Conservation (phyloP, 2,888 invertebrate species). For the Crioceris asparagi region DNA sequence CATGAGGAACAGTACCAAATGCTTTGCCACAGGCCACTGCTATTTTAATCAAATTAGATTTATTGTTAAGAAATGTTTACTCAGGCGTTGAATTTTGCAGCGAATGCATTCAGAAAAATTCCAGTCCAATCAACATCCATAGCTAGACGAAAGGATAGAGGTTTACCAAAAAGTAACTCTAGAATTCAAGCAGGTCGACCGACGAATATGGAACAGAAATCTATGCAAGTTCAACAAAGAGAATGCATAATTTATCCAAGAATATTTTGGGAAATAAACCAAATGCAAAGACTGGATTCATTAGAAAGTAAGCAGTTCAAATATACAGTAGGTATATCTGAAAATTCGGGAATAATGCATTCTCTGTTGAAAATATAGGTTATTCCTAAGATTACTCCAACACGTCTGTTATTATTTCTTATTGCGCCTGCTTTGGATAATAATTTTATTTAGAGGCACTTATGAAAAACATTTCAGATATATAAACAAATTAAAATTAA, state of each 20-base stretch:
- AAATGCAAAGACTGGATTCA: background rate
- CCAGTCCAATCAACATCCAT: background rate
- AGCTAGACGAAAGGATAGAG: constrained; percentile 1
- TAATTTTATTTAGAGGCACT: too few relatives aligned
- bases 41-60: background rate
- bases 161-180: background rate
- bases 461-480: too few relatives aligned
- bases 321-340: background rate
- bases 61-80: background rate
- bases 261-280: constrained; percentile 3
- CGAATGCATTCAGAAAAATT: background rate
- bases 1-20: too few relatives aligned
- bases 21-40: background rate
- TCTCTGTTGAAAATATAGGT: too few relatives aligned
- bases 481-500: too few relatives aligned
- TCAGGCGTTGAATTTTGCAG: background rate
- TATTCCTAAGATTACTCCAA: too few relatives aligned
- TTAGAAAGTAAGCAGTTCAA: background rate
- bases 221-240: background rate
- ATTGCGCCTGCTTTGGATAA: too few relatives aligned
- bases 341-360: too few relatives aligned
- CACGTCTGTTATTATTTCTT: too few relatives aligned
- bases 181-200: constrained; percentile 1
- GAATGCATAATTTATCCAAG: constrained; percentile 1
- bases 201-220: background rate